A percentile compares a stretch with the other conserved stretches of the same genome.
phyloP scores from a whole-genome alignment of 2,797 vertebrate species.

The Poecilia picta region DNA sequence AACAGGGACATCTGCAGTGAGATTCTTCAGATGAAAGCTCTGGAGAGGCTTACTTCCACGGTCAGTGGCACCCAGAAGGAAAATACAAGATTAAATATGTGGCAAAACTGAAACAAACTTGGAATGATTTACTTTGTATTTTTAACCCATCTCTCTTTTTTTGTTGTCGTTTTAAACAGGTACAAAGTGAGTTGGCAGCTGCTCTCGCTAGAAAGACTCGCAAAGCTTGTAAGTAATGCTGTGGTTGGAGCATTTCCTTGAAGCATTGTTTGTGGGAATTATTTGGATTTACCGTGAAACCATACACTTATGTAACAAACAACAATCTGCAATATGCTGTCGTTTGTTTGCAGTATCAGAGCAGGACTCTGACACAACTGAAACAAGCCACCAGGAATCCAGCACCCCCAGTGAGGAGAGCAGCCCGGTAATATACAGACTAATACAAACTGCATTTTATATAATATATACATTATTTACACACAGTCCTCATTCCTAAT shows the following conservation, averaged over 20 bases:
- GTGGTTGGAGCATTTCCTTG: not conserved
- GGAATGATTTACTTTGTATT: not conserved
- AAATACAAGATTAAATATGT: not conserved
- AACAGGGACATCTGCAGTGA: slow-evolving; percentile 90
- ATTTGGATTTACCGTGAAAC: not conserved
- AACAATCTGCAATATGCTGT: not conserved
- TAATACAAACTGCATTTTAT: slow-evolving; percentile 1
- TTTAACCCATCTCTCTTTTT: not conserved
- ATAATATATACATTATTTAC: not conserved
- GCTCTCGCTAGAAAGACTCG: slow-evolving; percentile 94
- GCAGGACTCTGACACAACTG: slow-evolving; percentile 79
- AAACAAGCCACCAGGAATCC: slow-evolving; percentile 69
- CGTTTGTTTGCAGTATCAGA: slow-evolving; percentile 76
- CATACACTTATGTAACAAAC: not conserved
- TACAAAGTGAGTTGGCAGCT: slow-evolving; percentile 93
- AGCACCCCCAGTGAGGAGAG: slow-evolving; percentile 75
- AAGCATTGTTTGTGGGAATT: not conserved
- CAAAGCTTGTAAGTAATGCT: slow-evolving; percentile 83
- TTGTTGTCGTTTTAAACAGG: slow-evolving; percentile 71
- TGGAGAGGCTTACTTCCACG: slow-evolving; percentile 94
- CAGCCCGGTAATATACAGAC: slow-evolving; percentile 71
- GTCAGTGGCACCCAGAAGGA: slow-evolving; percentile 73
- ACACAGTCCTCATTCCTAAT: not conserved
- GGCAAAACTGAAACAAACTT: not conserved
- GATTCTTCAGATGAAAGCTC: slow-evolving; percentile 89